Evolutionary conservation across 2,888 invertebrate genomes (phyloP).

Genomic region (Autographa pulchrina): DNA sequence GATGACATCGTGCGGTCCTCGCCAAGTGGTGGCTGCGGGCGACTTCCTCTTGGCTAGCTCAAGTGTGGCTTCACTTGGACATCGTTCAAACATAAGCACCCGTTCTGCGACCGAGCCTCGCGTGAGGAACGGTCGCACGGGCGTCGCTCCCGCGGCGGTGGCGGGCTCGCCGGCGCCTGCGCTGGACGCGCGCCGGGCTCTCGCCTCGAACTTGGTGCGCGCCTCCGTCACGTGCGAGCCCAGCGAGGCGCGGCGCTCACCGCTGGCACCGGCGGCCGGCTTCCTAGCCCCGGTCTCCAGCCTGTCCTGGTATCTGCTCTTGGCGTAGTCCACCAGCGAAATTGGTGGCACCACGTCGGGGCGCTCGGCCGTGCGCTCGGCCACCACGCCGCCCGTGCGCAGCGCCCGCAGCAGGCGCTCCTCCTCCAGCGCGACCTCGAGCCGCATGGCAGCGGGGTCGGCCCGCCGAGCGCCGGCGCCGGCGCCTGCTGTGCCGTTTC

Average conservation of each 20-base stretch:
- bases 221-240: constrained; percentile 88
- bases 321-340: constrained; percentile 91
- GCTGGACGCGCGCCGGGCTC: constrained; percentile 85
- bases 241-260: constrained; percentile 82
- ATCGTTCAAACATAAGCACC: constrained; percentile 96
- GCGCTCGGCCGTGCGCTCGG: constrained; percentile 83
- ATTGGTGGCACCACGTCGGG: constrained; percentile 87
- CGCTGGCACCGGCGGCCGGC: constrained; percentile 82
- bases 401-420: constrained; percentile 94
- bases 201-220: constrained; percentile 86
- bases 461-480: constrained; percentile 81
- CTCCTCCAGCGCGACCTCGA: constrained; percentile 95
- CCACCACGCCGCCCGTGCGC: constrained; percentile 91
- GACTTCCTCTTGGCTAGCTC: constrained; percentile 91
- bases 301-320: constrained; percentile 90
- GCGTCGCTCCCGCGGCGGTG: constrained; percentile 80
- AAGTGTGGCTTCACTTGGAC: constrained; percentile 94
- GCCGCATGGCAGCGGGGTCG: constrained; percentile 88
- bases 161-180: constrained; percentile 81
- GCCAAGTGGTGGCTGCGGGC: constrained; percentile 87
- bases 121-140: constrained; percentile 95
- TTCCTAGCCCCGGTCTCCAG: constrained; percentile 86
- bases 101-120: constrained; percentile 97
- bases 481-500: constrained; percentile 79
- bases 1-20: constrained; percentile 88